Evolutionary conservation across 2,113 vertebrate genomes (phyloP), one percentile per base, ranked within the genome.

Genomic region (Steatornis caripensis): DNA sequence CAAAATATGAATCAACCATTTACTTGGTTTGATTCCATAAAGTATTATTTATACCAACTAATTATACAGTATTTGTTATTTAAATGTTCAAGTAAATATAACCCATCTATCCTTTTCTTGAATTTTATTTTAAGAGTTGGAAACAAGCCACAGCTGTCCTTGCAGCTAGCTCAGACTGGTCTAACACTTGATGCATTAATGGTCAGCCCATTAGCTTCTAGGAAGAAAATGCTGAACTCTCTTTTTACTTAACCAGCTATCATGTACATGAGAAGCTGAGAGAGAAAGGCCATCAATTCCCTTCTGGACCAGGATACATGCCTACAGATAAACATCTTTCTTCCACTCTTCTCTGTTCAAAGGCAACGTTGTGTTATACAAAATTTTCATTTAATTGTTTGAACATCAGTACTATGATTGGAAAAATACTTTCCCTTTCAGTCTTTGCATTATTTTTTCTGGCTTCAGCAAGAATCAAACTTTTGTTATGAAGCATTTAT

Each of bases 1-100:
- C 24, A 60, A 77, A 95, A 84, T 93, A 84, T 84, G 53, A 97
- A 93, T 95, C 91, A 84, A 91, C 18, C 10, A 39, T 68, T 97
- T 97, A 96, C 97, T 94, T 96, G 82, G 92, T 95, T 94, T 96
- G 51, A 93, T 97, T 82, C 75, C 48, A 87, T 89, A 89, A 97
- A 96, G 34, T 37, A 69, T 92, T 90, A 96, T 95, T 97, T 89
- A 97, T 39, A 55, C 32, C 39, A 85, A 72, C 14, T 93, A 90
- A 87, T 97, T 95, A 91, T 41, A 88, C 36, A 46, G 8, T 3
- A 87, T 93, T 79, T 93, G 27, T 84, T 55, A 95, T 84, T 97
- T 96, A 96, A 95, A 95, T 95, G 34, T 93, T 95, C 80, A 96
- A 92, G 54, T 76, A 97, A 95, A 89, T 90, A 49, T n/a, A 97